These are phyloP conservation scores for Passer montanus DNA, from an alignment of 2,113 vertebrate genomes.

Conservation along the genomic window DNA sequence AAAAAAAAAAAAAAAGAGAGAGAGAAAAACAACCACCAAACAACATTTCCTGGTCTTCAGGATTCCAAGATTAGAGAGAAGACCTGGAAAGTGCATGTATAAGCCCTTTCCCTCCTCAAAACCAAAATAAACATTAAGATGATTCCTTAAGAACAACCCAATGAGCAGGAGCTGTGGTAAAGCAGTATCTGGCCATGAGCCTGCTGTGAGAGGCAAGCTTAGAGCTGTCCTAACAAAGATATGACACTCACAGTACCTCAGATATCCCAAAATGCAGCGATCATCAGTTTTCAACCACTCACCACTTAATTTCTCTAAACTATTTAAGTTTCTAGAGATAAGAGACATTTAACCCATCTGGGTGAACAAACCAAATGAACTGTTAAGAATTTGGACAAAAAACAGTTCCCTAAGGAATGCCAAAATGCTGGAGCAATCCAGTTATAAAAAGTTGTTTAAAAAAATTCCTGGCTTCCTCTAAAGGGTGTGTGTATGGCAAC, in stretches of 20 bases:
- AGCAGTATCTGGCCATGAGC: background rate
- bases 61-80: background rate
- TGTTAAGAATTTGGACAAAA: background rate
- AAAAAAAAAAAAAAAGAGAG: rapidly evolving
- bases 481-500: background rate
- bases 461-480: background rate
- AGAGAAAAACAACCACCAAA: background rate
- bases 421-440: background rate
- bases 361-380: background rate
- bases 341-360: background rate
- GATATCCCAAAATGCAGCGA: background rate
- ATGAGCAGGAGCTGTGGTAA: background rate
- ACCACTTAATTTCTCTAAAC: background rate
- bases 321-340: background rate
- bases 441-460: background rate
- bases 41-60: background rate
- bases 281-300: background rate
- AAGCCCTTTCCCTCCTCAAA: background rate
- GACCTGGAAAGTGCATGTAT: background rate
- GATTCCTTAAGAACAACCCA: background rate
- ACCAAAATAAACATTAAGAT: background rate
- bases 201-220: background rate
- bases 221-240: background rate
- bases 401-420: background rate
- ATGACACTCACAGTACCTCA: background rate